Evolutionary conservation across 2,113 vertebrate genomes (phyloP).

Genomic region (Edolisoma coerulescens): DNA sequence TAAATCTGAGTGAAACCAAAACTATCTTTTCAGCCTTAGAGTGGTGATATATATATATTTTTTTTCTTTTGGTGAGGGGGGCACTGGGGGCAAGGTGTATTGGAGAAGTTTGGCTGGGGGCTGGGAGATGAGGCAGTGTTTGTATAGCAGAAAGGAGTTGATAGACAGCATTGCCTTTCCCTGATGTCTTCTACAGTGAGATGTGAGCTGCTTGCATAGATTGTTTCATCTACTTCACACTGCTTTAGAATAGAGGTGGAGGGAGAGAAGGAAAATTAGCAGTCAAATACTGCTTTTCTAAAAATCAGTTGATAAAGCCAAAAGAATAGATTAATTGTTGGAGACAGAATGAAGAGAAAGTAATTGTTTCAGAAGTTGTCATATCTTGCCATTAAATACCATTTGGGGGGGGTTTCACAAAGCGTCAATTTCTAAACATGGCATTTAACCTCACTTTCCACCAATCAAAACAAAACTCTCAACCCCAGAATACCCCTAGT

Average conservation of each 20-base stretch:
- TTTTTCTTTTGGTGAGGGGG: not conserved
- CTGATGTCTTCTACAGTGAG: not conserved
- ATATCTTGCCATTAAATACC: not conserved
- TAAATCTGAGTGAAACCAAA: not conserved
- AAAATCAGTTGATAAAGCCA: not conserved
- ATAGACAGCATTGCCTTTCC: not conserved
- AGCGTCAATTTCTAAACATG: not conserved
- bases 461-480: not conserved
- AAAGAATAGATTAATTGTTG: not conserved
- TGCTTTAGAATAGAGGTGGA: not conserved
- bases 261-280: not conserved
- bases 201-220: not conserved
- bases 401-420: rapidly evolving
- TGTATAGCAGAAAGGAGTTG: not conserved
- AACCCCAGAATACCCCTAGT: not conserved
- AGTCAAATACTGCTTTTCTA: not conserved
- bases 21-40: not conserved
- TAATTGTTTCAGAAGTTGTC: slow-evolving; percentile 27
- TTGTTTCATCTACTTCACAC: not conserved
- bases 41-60: not conserved
- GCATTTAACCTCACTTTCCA: not conserved
- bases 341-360: not conserved
- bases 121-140: not conserved
- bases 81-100: not conserved
- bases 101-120: not conserved